Percentiles rank a stretch among this genome's conserved stretches.
Evolutionary conservation across 2,888 invertebrate species (phyloP).

Genomic region (Thymelicus sylvestris): DNA sequence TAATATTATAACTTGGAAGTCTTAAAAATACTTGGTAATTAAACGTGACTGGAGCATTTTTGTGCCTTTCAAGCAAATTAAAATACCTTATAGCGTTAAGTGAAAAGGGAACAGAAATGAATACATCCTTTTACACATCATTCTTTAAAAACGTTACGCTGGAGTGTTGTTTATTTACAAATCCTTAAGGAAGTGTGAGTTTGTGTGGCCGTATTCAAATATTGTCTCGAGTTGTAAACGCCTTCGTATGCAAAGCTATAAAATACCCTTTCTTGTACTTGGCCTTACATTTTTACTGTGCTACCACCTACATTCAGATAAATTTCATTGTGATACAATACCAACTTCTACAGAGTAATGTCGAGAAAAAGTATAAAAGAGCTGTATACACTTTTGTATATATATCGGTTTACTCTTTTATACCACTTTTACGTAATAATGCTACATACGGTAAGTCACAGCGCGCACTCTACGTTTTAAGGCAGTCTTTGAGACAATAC

Average conservation of each 20-base stretch:
- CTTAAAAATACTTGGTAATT: constrained; percentile 22
- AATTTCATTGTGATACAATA: constrained; percentile 3
- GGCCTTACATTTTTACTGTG: no score
- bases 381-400: no score
- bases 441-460: constrained; percentile 11
- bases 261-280: neutral
- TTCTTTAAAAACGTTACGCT: constrained; percentile 11
- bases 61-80: constrained; percentile 7
- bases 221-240: constrained; percentile 56
- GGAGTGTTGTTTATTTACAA: constrained; percentile 10
- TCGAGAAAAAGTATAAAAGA: neutral
- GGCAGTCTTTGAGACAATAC: constrained; percentile 31
- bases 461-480: constrained; percentile 18
- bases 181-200: constrained; percentile 22
- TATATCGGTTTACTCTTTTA: no score
- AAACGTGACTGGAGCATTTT: constrained; percentile 18
- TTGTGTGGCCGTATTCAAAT: constrained; percentile 52
- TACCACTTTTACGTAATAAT: constrained; percentile 5
- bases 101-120: neutral
- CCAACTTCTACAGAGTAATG: constrained; percentile 1
- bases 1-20: constrained; percentile 27
- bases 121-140: constrained; percentile 13
- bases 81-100: neutral
- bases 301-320: neutral
- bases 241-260: constrained; percentile 41